phyloP scores from a whole-genome alignment of 2,888 invertebrate genomes.

The Cephus pygmeus region DNA sequence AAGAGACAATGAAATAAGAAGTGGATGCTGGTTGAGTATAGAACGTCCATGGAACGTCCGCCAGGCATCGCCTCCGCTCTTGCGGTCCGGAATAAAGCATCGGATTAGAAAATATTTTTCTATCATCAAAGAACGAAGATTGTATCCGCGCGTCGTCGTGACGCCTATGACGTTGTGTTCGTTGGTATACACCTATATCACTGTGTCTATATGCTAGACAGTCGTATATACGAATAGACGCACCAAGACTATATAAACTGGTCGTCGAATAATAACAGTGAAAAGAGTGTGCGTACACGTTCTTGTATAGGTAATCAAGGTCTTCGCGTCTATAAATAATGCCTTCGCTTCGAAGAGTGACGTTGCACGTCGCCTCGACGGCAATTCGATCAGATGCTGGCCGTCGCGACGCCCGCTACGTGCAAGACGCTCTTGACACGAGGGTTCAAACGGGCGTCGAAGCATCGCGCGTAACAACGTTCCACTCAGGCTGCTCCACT shows the following conservation, averaged over 20 bases:
- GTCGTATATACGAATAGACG: background rate
- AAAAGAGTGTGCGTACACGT: background rate
- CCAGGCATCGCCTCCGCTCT: background rate
- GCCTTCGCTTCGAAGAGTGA: conserved; percentile 36
- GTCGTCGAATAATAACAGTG: conserved; percentile 2
- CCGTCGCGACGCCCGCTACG: conserved; percentile 23
- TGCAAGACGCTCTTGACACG: conserved; percentile 37
- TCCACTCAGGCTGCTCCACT: conserved; percentile 25
- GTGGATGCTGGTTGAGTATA: background rate
- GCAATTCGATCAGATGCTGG: conserved; percentile 11
- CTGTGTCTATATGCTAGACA: background rate
- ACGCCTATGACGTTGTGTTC: background rate
- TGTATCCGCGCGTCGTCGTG: background rate
- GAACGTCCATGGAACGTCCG: background rate
- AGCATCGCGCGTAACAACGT: background rate
- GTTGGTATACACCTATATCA: background rate
- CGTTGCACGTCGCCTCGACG: conserved; percentile 24
- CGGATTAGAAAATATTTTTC: background rate
- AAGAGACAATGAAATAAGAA: background rate
- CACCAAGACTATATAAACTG: background rate
- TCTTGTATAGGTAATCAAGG: conserved; percentile 49
- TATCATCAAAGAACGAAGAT: background rate
- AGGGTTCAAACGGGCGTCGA: conserved; percentile 16
- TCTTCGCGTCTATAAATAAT: conserved; percentile 54
- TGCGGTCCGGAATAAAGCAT: background rate